phyloP scores from a whole-genome alignment of 2,113 vertebrate species.

The Oryzias curvinotus region DNA sequence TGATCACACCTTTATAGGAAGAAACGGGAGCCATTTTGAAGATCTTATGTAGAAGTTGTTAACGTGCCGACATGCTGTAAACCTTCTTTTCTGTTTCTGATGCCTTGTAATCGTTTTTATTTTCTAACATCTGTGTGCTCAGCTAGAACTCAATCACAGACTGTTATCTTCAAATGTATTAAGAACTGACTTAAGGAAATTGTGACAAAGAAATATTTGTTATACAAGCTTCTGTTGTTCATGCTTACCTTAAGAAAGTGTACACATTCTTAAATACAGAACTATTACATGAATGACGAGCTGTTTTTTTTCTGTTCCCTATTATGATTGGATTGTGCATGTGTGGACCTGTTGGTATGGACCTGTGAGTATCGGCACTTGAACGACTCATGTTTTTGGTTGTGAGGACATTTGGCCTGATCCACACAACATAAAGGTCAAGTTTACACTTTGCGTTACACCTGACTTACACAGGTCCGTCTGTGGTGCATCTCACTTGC shows the following conservation, averaged over 20 bases:
- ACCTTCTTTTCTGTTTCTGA: conserved; percentile 32
- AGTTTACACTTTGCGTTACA: too few relatives aligned
- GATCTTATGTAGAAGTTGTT: not conserved
- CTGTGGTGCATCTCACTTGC: too few relatives aligned
- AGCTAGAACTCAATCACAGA: conserved; percentile 26
- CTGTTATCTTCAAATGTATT: conserved; percentile 35
- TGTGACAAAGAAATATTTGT: conserved; percentile 31
- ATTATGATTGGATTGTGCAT: not conserved
- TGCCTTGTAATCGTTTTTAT: conserved; percentile 45
- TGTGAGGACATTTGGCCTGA: too few relatives aligned
- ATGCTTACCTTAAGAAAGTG: conserved; percentile 19
- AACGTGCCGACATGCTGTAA: conserved; percentile 29
- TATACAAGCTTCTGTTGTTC: conserved; percentile 27
- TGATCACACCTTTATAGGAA: not conserved
- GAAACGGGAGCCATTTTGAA: conserved; percentile 4
- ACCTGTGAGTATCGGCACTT: not conserved
- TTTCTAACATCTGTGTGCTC: conserved; percentile 12
- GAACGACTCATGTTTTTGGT: not conserved
- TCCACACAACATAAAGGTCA: too few relatives aligned
- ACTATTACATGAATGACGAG: conserved; percentile 35
- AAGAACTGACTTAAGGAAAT: conserved; percentile 29
- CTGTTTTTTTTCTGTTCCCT: not conserved
- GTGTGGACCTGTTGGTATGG: not conserved
- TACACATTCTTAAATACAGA: conserved; percentile 36
- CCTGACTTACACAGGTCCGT: too few relatives aligned